Percentiles rank a stretch among this genome's conserved stretches.
Evolutionary conservation across 1,140 invertebrate genomes (phyloP).

Genomic region (Drosophila ercepeae): DNA sequence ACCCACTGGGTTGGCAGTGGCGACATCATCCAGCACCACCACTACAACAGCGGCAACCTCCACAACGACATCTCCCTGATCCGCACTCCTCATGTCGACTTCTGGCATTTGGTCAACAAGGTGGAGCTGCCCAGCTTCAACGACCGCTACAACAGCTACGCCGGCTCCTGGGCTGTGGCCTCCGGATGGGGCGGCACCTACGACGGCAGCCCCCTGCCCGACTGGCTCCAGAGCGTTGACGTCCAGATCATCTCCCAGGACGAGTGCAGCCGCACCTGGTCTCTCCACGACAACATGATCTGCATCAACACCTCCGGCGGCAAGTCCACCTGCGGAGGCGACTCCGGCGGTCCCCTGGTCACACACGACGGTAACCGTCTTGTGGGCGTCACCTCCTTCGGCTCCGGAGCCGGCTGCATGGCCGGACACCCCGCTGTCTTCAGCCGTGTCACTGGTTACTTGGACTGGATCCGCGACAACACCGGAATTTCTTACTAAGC

Average conservation of each 20-base stretch:
- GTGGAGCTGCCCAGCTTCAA: slow-evolving; percentile 24
- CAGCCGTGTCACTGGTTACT: slow-evolving; percentile 84
- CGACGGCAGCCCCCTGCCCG: slow-evolving; percentile 25
- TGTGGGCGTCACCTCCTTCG: slow-evolving; percentile 47
- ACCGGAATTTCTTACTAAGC: slow-evolving; percentile 55
- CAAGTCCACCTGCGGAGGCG: slow-evolving; percentile 83
- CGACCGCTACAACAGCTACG: slow-evolving; percentile 26
- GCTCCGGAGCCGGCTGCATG: slow-evolving; percentile 47
- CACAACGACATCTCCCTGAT: slow-evolving; percentile 36
- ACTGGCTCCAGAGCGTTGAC: slow-evolving; percentile 27
- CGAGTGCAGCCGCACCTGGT: slow-evolving; percentile 28
- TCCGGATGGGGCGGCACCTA: slow-evolving; percentile 35
- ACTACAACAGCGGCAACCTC: slow-evolving; percentile 38
- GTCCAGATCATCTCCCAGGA: slow-evolving; percentile 41
- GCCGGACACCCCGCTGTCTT: slow-evolving; percentile 84
- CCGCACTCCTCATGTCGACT: slow-evolving; percentile 29
- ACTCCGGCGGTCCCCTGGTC: slow-evolving; percentile 85
- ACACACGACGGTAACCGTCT: slow-evolving; percentile 42
- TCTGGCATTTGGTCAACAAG: slow-evolving; percentile 35
- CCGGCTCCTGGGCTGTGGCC: slow-evolving; percentile 21
- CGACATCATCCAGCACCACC: slow-evolving; percentile 27
- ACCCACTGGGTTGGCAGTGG: slow-evolving; percentile 21
- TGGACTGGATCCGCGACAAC: slow-evolving; percentile 84
- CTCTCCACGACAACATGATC: slow-evolving; percentile 43
- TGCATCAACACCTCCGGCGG: slow-evolving; percentile 56